Percentiles rank a stretch among this genome's conserved stretches.
These are phyloP conservation scores for Melolontha melolontha DNA, from an alignment of 2,888 invertebrate genomes.

Conservation along the genomic window DNA sequence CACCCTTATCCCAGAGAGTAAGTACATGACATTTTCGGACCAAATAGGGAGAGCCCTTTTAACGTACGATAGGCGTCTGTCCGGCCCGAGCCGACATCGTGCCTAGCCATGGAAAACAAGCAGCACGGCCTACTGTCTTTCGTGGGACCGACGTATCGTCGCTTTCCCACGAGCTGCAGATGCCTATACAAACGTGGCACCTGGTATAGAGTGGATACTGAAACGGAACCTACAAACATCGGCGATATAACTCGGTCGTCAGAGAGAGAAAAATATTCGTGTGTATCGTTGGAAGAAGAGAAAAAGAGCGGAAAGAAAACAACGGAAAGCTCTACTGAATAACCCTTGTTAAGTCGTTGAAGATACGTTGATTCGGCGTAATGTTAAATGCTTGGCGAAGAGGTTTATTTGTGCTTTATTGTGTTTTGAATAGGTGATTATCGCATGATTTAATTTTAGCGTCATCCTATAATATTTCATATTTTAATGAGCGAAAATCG, in stretches of 20 bases:
- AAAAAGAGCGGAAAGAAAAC: constrained; percentile 1
- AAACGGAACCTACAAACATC: constrained; percentile 15
- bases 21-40: not conserved
- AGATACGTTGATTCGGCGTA: constrained; percentile 13
- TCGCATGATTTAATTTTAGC: too few relatives aligned
- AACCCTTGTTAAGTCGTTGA: constrained; percentile 29
- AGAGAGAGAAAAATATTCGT: too few relatives aligned
- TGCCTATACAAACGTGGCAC: constrained; percentile 40
- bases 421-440: not conserved
- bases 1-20: constrained; percentile 16
- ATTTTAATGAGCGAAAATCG: too few relatives aligned
- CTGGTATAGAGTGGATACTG: constrained; percentile 28
- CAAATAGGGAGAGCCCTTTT: constrained; percentile 4
- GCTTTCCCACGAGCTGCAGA: constrained; percentile 42
- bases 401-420: constrained; percentile 11
- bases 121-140: constrained; percentile 42
- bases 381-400: constrained; percentile 5
- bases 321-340: constrained; percentile 16
- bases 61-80: constrained; percentile 47
- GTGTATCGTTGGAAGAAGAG: not conserved
- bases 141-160: constrained; percentile 40
- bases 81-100: constrained; percentile 54
- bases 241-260: too few relatives aligned
- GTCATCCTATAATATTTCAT: too few relatives aligned
- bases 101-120: constrained; percentile 49